Base-by-base conservation (phyloP, 1,140 invertebrate genomes). In the Drosophila grimshawi region DNA sequence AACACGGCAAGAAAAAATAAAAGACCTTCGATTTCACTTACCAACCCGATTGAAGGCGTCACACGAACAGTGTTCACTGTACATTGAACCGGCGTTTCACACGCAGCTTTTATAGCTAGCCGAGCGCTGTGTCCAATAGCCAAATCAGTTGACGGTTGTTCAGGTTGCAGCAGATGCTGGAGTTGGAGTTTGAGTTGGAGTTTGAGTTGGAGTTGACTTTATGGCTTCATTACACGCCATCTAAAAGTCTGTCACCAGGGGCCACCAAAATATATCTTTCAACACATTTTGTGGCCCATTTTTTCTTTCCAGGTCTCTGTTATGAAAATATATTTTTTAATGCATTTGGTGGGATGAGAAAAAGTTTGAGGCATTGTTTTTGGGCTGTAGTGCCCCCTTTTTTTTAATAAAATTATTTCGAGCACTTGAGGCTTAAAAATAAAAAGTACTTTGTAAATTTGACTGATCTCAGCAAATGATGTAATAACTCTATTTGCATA, bases 1-100 rank as follows among this genome's bases (percentile, higher is more conserved):
- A 76, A 71, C 19, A 19, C 19, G 19, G 19, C 19, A 19, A 19
- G 19, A 48, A 39, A 48, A 53, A 75, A 63, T 41, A 32, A 62
- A 70, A 86, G 70, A 67, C 83, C 82, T 86, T 86, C 83, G 83
- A 86, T 86, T 86, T 86, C 82, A 86, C 83, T 79, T 68, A 49
- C 32, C 19, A 56, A 51, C 10, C 53, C 37, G 7, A 66, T 49
- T 29, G 72, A 80, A 85, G 81, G 76, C 76, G 76, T 79, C 43
- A 43, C 52, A 49, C 29, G 32, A 37, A 43, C 6, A 43, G 52
- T 49, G 45, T 19, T 41, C 29, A 33, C 32, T 65, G 74, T 75
- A 52, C 82, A 86, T 81, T 86, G 82, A 86, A 86, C 82, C 82
- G 68, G 71, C 10, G 71, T 77, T 82, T 86, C 78, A 76, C 81